phyloP scores from a whole-genome alignment of 2,797 vertebrate species.

The Hapalemur alaotrensis region DNA sequence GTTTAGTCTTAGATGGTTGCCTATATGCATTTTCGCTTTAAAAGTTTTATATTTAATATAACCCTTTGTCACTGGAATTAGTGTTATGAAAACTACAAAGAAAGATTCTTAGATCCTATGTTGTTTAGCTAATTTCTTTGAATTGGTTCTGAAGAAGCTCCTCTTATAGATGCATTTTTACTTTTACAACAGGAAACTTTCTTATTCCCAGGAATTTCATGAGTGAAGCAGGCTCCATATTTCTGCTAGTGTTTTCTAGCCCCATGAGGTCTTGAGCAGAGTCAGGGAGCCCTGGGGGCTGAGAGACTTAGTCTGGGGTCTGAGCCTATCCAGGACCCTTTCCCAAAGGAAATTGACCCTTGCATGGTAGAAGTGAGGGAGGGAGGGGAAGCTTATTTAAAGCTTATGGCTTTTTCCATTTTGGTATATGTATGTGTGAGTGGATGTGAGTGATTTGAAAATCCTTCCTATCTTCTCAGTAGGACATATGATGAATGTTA shows the following conservation, averaged over 20 bases:
- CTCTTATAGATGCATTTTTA: background rate
- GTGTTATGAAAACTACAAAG: background rate
- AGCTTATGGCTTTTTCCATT: background rate
- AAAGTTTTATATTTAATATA: conserved; percentile 1
- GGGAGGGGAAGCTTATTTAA: background rate
- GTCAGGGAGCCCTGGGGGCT: background rate
- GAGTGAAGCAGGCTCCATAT: background rate
- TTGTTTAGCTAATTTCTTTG: background rate
- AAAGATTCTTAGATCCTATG: background rate
- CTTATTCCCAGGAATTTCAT: background rate
- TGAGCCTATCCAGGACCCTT: background rate
- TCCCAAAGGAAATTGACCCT: background rate
- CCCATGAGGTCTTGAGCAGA: background rate
- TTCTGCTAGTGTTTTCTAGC: background rate
- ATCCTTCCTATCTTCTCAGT: background rate
- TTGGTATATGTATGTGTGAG: background rate
- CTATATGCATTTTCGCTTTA: background rate
- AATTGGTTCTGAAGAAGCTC: background rate
- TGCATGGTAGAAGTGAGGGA: background rate
- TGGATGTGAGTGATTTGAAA: background rate
- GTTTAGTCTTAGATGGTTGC: background rate
- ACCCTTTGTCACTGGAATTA: background rate
- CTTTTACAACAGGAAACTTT: background rate
- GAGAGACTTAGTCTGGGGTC: background rate
- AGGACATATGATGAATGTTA: background rate